Evolutionary conservation across 2,797 vertebrate genomes (phyloP).

Genomic region (Nasua narica): DNA sequence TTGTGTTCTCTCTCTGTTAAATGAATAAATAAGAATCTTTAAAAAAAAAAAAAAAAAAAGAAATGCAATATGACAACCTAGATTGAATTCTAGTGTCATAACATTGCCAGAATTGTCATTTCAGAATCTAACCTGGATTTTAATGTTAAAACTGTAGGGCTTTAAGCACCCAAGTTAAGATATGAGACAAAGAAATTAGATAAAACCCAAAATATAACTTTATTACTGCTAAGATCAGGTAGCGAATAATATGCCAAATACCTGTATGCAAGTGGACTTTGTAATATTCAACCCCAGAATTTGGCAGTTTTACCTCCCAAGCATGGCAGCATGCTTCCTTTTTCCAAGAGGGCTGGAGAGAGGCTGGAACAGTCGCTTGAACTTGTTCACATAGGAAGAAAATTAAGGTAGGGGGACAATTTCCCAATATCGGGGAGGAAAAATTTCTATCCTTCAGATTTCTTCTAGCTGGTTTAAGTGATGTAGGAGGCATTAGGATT

Average conservation of each 20-base stretch:
- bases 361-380: background rate
- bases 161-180: background rate
- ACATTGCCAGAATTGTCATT: conserved; percentile 41
- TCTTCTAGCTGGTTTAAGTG: background rate
- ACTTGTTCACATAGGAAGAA: background rate
- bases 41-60: no score
- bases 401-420: background rate
- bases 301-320: background rate
- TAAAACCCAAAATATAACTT: background rate
- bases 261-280: background rate
- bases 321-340: background rate
- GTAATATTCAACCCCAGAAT: background rate
- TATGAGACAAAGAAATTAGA: background rate
- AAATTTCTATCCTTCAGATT: background rate
- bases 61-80: background rate
- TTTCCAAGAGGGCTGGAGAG: background rate
- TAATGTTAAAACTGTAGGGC: background rate
- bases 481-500: background rate
- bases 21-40: no score
- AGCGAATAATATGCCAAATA: background rate
- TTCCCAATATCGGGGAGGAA: background rate
- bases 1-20: no score
- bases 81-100: conserved; percentile 29
- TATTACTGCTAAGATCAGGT: background rate
- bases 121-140: conserved; percentile 9